A percentile compares a stretch with the other conserved stretches of the same genome.
Evolutionary conservation across 2,888 invertebrate genomes (phyloP).

Genomic region (Alviniconcha strummeri): DNA sequence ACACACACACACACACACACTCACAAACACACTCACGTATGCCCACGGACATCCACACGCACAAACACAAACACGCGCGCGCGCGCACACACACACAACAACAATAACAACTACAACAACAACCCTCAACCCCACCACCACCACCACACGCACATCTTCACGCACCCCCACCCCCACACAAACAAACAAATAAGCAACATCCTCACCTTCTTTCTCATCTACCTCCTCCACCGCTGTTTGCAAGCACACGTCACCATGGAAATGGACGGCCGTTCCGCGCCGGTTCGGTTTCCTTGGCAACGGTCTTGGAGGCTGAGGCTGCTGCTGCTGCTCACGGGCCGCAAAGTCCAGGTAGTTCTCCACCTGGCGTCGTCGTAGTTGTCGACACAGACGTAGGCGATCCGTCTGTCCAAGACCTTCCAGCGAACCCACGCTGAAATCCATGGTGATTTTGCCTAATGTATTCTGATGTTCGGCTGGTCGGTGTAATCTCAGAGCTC

Average conservation of each 20-base stretch:
- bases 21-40: not conserved
- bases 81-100: not conserved
- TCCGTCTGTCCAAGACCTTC: constrained; percentile 16
- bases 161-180: not conserved
- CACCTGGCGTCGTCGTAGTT: constrained; percentile 27
- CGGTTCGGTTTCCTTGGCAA: constrained; percentile 25
- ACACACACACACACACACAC: too few relatives aligned
- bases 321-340: constrained; percentile 13
- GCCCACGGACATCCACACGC: not conserved
- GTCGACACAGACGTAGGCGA: constrained; percentile 12
- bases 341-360: constrained; percentile 31
- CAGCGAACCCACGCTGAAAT: constrained; percentile 11
- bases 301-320: constrained; percentile 2
- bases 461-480: too few relatives aligned
- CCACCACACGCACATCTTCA: not conserved
- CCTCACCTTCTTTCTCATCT: constrained; percentile 33
- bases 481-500: too few relatives aligned
- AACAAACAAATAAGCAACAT: not conserved
- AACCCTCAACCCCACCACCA: not conserved
- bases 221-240: constrained; percentile 29
- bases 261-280: constrained; percentile 10
- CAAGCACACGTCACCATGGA: constrained; percentile 17
- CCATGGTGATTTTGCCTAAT: not conserved
- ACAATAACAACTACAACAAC: not conserved
- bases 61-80: not conserved